Conservation (phyloP, 2,113 vertebrate genomes). For the Astur gentilis region DNA sequence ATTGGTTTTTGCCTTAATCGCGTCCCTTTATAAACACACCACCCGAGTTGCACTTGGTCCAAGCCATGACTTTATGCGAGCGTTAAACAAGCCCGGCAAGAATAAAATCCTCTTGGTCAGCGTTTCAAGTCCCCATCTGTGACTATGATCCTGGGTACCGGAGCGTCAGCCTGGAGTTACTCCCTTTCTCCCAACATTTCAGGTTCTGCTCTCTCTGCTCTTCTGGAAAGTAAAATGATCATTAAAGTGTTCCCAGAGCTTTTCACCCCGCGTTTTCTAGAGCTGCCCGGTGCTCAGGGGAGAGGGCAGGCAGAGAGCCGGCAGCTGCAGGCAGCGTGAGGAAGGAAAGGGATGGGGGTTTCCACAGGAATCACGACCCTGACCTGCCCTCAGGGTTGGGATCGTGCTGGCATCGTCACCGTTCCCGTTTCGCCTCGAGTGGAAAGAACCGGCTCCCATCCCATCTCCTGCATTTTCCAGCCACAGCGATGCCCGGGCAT, state of each 20-base stretch:
- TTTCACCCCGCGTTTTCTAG: neutral
- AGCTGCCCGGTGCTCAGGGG: neutral
- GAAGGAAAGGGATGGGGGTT: neutral
- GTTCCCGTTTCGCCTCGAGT: neutral
- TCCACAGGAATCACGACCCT: neutral
- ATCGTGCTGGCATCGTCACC: neutral
- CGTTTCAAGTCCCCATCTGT: neutral
- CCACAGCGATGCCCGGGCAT: neutral
- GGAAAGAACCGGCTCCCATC: neutral
- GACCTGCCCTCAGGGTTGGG: neutral
- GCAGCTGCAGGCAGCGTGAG: neutral
- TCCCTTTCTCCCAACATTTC: neutral
- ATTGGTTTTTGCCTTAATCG: neutral
- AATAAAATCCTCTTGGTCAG: neutral
- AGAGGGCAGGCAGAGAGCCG: neutral
- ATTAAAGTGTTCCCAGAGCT: neutral
- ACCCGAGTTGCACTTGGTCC: too few relatives aligned
- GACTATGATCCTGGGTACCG: fast-evolving
- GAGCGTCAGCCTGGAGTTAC: neutral
- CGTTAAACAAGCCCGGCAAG: neutral
- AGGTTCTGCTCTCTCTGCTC: neutral
- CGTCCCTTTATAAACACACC: neutral
- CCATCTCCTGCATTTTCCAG: neutral
- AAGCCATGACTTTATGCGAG: neutral
- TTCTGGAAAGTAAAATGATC: neutral